Evolutionary conservation across 2,888 invertebrate genomes (phyloP).

Genomic region (Seira ritae): DNA sequence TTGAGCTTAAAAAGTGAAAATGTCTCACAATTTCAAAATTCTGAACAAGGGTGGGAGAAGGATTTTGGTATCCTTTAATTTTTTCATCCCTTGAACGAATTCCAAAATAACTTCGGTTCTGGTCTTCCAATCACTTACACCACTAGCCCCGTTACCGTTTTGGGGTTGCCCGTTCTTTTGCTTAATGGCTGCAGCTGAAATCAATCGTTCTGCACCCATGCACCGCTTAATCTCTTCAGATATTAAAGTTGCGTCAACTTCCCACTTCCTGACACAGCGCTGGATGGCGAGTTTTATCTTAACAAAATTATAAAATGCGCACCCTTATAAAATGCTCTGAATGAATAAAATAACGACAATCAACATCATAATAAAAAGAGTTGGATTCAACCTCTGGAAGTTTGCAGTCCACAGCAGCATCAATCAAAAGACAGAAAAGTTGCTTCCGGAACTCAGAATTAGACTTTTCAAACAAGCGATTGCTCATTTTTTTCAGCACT

Average conservation of each 20-base stretch:
- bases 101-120: conserved; percentile 88
- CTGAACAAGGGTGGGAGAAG: conserved; percentile 87
- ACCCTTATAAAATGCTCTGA: not conserved
- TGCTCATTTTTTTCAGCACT: conserved; percentile 65
- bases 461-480: conserved; percentile 46
- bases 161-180: not conserved
- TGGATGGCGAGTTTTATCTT: conserved; percentile 72
- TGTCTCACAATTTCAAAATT: conserved; percentile 81
- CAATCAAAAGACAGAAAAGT: conserved; percentile 67
- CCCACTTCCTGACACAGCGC: conserved; percentile 72
- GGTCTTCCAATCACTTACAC: conserved; percentile 83
- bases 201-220: conserved; percentile 61
- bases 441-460: conserved; percentile 48
- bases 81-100: conserved; percentile 89
- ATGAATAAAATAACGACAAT: not conserved
- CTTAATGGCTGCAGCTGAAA: not conserved
- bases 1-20: not conserved
- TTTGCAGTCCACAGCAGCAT: conserved; percentile 65
- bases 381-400: conserved; percentile 71
- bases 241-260: conserved; percentile 80
- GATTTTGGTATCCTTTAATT: conserved; percentile 81
- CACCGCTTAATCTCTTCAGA: conserved; percentile 70
- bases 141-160: conserved; percentile 78
- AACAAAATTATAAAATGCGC: no score
- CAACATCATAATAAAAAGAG: conserved; percentile 7